phyloP scores from a whole-genome alignment of 2,797 vertebrate genomes.

The Gallinago nigripennis region DNA sequence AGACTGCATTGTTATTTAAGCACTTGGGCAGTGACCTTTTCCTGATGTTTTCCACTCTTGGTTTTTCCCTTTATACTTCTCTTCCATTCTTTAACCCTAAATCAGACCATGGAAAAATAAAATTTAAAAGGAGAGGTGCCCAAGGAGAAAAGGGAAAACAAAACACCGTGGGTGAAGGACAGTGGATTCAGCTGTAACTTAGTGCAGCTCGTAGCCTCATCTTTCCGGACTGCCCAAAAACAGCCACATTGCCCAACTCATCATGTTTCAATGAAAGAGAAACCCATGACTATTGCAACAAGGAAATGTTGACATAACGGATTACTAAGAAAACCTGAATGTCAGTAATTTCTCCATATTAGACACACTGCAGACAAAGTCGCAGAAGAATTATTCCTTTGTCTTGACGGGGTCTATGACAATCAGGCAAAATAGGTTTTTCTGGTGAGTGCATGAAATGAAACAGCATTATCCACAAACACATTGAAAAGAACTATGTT shows the following conservation, averaged over 20 bases:
- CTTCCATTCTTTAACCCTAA: not conserved
- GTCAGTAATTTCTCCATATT: not conserved
- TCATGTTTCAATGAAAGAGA: not conserved
- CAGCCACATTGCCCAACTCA: not conserved
- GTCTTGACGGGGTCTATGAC: not conserved
- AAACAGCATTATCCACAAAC: not conserved
- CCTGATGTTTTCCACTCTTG: not conserved
- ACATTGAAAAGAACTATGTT: not conserved
- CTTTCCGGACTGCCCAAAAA: not conserved
- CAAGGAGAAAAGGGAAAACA: not conserved
- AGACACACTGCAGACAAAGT: not conserved
- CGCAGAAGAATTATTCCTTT: not conserved
- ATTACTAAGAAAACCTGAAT: not conserved
- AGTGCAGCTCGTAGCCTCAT: not conserved
- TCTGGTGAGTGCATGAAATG: not conserved
- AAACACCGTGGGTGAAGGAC: not conserved
- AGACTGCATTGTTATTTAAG: not conserved
- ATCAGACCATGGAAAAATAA: not conserved
- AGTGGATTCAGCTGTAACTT: not conserved
- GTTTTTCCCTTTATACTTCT: not conserved
- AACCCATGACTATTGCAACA: not conserved
- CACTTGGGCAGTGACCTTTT: not conserved
- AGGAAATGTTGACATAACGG: constrained; percentile 21
- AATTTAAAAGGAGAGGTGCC: not conserved
- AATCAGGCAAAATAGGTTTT: not conserved